Conservation (phyloP, 1,140 invertebrate species). For the Neodiprion lecontei region DNA sequence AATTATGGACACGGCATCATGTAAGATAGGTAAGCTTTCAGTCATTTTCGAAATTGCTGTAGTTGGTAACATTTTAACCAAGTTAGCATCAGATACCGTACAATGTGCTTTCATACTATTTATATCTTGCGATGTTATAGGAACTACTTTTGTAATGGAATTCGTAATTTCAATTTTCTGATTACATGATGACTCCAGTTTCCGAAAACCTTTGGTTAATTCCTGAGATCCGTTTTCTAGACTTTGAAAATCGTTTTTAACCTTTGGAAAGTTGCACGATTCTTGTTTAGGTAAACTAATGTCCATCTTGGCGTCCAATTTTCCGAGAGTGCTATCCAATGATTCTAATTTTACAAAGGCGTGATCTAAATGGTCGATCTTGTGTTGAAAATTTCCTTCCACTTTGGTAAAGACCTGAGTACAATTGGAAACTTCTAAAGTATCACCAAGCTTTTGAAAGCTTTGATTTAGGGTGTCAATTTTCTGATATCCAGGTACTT, state of each 20-base stretch:
- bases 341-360: conserved; percentile 48
- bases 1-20: conserved; percentile 36
- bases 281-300: conserved; percentile 34
- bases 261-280: conserved; percentile 31
- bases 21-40: conserved; percentile 34
- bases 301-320: conserved; percentile 36
- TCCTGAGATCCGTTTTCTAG: conserved; percentile 32
- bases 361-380: conserved; percentile 33
- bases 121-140: not conserved
- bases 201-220: conserved; percentile 45
- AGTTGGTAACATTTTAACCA: conserved; percentile 28
- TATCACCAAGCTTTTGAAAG: conserved; percentile 21
- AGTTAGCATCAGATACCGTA: conserved; percentile 20
- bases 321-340: conserved; percentile 48
- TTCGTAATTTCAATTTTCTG: not conserved
- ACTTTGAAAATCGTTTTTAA: conserved; percentile 31
- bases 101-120: conserved; percentile 1
- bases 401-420: conserved; percentile 23
- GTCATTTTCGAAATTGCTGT: conserved; percentile 33
- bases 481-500: conserved; percentile 40
- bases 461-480: conserved; percentile 35
- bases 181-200: conserved; percentile 25
- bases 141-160: conserved; percentile 35
- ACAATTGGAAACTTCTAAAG: conserved; percentile 15
- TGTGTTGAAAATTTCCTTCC: conserved; percentile 35